A percentile compares a stretch with the other conserved stretches of the same genome.
Conservation (phyloP, 2,797 vertebrate species). For the Pseudochirops cupreus region DNA sequence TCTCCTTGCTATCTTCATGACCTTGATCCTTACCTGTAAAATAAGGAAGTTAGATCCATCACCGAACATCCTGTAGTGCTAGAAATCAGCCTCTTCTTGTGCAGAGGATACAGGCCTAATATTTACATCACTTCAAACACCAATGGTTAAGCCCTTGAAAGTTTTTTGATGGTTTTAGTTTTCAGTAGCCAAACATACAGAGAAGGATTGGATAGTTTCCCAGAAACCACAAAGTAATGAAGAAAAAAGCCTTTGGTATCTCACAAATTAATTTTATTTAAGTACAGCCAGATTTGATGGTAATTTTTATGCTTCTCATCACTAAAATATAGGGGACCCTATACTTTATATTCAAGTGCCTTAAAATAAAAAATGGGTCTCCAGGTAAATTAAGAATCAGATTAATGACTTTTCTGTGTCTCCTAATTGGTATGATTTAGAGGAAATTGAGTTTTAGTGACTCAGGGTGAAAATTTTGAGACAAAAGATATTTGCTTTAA, state of each 20-base stretch:
- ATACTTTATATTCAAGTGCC: slow-evolving; percentile 36
- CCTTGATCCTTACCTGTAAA: not conserved
- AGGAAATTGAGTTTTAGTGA: slow-evolving; percentile 52
- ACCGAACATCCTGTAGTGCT: not conserved
- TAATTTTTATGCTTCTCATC: slow-evolving; percentile 1
- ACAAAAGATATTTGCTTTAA: slow-evolving; percentile 44
- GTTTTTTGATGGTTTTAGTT: slow-evolving; percentile 22
- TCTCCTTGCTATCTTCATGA: not conserved
- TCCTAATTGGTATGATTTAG: slow-evolving; percentile 50
- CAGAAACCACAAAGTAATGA: slow-evolving; percentile 13
- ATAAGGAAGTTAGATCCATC: not conserved
- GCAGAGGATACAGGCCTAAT: not conserved
- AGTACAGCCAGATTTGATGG: not conserved
- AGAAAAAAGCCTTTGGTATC: slow-evolving; percentile 9
- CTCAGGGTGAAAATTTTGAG: slow-evolving; percentile 19
- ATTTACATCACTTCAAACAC: not conserved
- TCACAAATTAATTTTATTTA: not conserved
- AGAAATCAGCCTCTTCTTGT: not conserved
- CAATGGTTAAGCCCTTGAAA: not conserved
- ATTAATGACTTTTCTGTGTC: slow-evolving; percentile 47
- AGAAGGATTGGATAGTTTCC: not conserved
- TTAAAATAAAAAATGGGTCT: slow-evolving; percentile 40
- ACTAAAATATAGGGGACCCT: slow-evolving; percentile 1
- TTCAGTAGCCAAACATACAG: slow-evolving; percentile 20
- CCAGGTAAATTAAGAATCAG: slow-evolving; percentile 44